phyloP scores from a whole-genome alignment of 2,113 vertebrate species.

The Oophaga pumilio region DNA sequence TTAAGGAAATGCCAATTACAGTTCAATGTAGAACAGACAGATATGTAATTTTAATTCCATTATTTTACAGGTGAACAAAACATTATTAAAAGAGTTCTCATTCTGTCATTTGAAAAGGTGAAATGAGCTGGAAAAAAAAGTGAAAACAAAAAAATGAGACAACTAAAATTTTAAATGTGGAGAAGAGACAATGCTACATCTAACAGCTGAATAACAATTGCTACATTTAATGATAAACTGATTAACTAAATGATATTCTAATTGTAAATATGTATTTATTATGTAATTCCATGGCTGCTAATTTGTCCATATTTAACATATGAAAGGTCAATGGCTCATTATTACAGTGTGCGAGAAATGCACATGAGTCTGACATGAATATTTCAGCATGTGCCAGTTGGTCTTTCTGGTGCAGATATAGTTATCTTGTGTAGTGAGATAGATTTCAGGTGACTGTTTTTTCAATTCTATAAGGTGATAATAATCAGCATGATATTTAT shows the following conservation, averaged over 20 bases:
- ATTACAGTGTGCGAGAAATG: neutral
- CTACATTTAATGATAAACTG: neutral
- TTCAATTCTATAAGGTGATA: neutral
- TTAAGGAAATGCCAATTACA: slow-evolving; percentile 10
- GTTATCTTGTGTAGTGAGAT: neutral
- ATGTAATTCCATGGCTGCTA: neutral
- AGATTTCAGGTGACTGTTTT: neutral
- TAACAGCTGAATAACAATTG: neutral
- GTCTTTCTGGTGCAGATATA: neutral
- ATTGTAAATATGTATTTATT: neutral
- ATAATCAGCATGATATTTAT: neutral
- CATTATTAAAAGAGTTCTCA: slow-evolving; percentile 14
- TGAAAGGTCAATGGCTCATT: neutral
- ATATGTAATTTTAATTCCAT: slow-evolving; percentile 42
- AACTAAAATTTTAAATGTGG: neutral
- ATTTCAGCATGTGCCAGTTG: neutral
- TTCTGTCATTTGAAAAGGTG: slow-evolving; percentile 13
- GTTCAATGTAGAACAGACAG: slow-evolving; percentile 16
- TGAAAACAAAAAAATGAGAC: neutral
- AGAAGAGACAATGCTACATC: neutral
- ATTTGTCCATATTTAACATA: neutral
- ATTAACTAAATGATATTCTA: neutral
- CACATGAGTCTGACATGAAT: neutral
- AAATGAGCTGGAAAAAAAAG: neutral
- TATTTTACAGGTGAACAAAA: slow-evolving; percentile 21